Conservation (phyloP, 1,140 invertebrate genomes). For the Cotesia chilonis region DNA sequence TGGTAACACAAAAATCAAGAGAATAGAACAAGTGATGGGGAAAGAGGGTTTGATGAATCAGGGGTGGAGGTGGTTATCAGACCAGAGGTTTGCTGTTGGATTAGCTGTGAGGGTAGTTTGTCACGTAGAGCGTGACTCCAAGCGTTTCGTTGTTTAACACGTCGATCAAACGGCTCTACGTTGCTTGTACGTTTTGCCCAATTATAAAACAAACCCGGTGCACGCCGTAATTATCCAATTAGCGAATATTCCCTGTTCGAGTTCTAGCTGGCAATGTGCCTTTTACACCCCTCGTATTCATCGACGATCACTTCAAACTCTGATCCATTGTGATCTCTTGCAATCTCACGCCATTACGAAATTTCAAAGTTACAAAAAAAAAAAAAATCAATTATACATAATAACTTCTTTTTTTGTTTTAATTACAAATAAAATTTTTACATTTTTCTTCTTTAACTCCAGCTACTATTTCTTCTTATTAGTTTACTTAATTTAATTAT, state of each 20-base stretch:
- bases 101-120: constrained; percentile 64
- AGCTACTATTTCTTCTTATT: too few species aligned
- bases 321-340: constrained; percentile 25
- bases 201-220: constrained; percentile 66
- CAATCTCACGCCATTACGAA: constrained; percentile 9
- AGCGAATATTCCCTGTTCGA: constrained; percentile 53
- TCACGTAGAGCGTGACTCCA: constrained; percentile 66
- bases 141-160: constrained; percentile 65
- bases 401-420: background rate
- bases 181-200: constrained; percentile 58
- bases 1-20: background rate
- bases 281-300: constrained; percentile 19
- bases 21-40: constrained; percentile 1
- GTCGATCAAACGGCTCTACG: constrained; percentile 48
- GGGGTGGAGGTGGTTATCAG: constrained; percentile 31
- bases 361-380: constrained; percentile 7
- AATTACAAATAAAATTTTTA: background rate
- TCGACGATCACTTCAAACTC: constrained; percentile 19
- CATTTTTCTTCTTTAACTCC: background rate
- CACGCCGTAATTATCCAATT: constrained; percentile 67
- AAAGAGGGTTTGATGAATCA: background rate
- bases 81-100: constrained; percentile 42
- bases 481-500: background rate
- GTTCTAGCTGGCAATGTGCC: constrained; percentile 34
- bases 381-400: constrained; percentile 1